Evolutionary conservation across 2,113 vertebrate genomes (phyloP), one percentile per base, ranked within the genome.

Genomic region (Periophthalmodon schlosseri): DNA sequence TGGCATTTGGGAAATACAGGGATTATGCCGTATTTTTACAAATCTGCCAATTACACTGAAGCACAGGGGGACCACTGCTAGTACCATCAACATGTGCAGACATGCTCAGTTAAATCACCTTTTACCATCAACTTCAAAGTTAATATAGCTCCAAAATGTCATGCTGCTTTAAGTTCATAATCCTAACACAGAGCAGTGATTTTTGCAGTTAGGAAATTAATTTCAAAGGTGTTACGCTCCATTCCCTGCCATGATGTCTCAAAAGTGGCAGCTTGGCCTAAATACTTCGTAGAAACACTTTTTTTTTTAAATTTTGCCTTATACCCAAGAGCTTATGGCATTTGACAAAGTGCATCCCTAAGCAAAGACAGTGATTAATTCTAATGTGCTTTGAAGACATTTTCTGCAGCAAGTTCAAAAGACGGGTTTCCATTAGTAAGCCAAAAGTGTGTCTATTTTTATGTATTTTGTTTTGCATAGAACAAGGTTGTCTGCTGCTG

Each of bases 351-450:
- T 68, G 71, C 83, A 44, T 82, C 76, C 57, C 63, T 75, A 74
- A 87, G 76, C 80, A 82, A 82, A 84, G 49, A 8, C 60, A 50
- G 69, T 69, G 73, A 76, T 87, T 84, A 83, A 83, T 89, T 82
- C 73, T 74, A 78, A 87, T 75, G 68, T 73, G 60, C 50, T 69
- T 39, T 23, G 36, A 76, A 74, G 63, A 75, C 16, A 18, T 21
- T 49, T 76, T 57, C 67, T 39, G 21, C 67, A 16, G 66, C 70
- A 28, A 77, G 75, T 81, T 85, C 77, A 78, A 88, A 78, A 60
- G 74, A 21, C 54, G 73, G 24, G 12, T 83, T 80, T 70, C 47
- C 14, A 78, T 81, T 81, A 61, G 73, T 58, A 46, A 24, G 24
- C 9, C 44, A 74, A 63, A 63, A 70, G 46, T 39, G 34, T 54